These are phyloP conservation scores for Anhinga rufa DNA, from an alignment of 2,113 vertebrate species.

Conservation along the genomic window DNA sequence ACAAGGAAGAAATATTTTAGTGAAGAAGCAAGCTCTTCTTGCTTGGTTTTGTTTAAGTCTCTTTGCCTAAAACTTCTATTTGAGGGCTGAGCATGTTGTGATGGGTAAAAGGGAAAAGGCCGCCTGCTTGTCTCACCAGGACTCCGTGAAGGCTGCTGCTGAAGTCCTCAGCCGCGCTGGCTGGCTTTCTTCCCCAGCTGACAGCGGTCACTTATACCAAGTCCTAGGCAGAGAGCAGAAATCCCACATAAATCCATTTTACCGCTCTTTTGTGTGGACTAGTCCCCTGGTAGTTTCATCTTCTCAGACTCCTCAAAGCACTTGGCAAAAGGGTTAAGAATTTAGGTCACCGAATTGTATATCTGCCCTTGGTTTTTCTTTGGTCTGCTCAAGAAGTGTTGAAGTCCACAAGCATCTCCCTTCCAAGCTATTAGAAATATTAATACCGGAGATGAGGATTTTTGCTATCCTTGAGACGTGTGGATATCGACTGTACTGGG, in stretches of 20 bases:
- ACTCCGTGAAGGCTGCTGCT: background rate
- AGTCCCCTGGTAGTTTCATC: background rate
- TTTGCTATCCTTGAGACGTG: background rate
- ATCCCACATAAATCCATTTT: background rate
- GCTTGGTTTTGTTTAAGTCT: background rate
- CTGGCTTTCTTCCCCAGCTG: background rate
- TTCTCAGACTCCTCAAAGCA: background rate
- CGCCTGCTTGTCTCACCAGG: too few relatives aligned
- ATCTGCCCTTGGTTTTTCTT: background rate
- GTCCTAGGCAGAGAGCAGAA: background rate
- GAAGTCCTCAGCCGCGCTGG: too few relatives aligned
- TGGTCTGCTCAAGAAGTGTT: too few relatives aligned
- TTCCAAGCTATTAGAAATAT: background rate
- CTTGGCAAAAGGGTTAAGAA: background rate
- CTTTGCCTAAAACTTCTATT: background rate
- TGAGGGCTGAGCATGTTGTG: too few relatives aligned
- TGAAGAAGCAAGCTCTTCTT: background rate
- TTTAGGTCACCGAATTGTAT: background rate
- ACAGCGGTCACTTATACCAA: background rate
- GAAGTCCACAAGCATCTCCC: background rate
- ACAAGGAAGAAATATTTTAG: background rate
- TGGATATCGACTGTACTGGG: rapidly evolving
- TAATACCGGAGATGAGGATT: too few relatives aligned
- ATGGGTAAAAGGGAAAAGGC: background rate
- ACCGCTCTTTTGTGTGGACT: background rate